Conservation (phyloP, 2,888 invertebrate genomes). For the Macrophya annulata region DNA sequence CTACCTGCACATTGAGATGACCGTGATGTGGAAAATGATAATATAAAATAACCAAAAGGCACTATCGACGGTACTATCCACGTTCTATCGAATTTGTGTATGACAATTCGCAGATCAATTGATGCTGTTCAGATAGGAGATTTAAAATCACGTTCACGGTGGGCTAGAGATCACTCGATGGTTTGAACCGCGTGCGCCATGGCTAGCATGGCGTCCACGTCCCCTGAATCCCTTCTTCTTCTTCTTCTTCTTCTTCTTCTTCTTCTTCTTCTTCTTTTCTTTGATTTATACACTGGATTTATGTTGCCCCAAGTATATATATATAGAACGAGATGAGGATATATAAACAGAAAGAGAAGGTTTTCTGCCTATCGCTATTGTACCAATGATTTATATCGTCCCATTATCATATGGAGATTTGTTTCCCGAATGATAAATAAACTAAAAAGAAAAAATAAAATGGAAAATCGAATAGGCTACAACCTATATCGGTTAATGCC, state of each 20-base stretch:
- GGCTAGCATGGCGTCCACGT: neutral
- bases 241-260: constrained; percentile 30
- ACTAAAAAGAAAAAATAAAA: neutral
- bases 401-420: constrained; percentile 69
- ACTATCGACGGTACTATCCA: too few relatives aligned
- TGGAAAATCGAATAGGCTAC: too few relatives aligned
- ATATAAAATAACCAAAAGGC: too few relatives aligned
- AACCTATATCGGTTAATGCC: constrained; percentile 12
- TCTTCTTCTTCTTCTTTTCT: constrained; percentile 27
- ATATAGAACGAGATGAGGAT: constrained; percentile 55
- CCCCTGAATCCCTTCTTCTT: constrained; percentile 29
- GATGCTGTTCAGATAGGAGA: constrained; percentile 35
- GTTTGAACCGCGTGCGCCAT: neutral
- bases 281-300: constrained; percentile 55
- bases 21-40: constrained; percentile 19
- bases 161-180: constrained; percentile 44
- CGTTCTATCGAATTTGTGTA: neutral
- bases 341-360: constrained; percentile 59
- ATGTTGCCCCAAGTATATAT: constrained; percentile 4
- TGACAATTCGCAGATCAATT: constrained; percentile 29
- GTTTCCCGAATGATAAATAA: constrained; percentile 54
- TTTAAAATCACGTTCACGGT: constrained; percentile 21
- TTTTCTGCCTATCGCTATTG: constrained; percentile 67
- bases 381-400: constrained; percentile 69
- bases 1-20: constrained; percentile 19